Evolutionary conservation across 2,113 vertebrate genomes (phyloP).

Genomic region (Gymnogyps californianus): DNA sequence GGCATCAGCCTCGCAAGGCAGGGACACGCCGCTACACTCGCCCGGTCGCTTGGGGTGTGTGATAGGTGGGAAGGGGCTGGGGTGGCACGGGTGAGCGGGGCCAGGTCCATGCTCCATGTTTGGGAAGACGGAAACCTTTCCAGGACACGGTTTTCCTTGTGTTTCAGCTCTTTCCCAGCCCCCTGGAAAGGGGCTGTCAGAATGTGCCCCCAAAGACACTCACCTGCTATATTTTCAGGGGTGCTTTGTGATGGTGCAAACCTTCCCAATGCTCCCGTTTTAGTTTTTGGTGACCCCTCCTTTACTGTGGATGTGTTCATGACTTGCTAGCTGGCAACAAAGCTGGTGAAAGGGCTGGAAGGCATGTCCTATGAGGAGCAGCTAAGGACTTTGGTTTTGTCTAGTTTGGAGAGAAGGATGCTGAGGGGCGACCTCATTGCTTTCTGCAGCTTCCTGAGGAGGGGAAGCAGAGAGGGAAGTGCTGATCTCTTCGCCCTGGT

Average conservation of each 20-base stretch:
- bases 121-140: background rate
- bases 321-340: background rate
- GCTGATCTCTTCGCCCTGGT: too few relatives aligned
- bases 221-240: fast-evolving
- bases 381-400: background rate
- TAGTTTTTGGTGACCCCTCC: background rate
- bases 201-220: background rate
- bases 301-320: background rate
- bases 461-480: too few relatives aligned
- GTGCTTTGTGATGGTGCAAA: fast-evolving
- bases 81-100: fast-evolving
- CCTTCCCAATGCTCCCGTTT: background rate
- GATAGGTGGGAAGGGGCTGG: background rate
- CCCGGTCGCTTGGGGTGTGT: fast-evolving
- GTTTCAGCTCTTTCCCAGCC: background rate
- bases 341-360: background rate
- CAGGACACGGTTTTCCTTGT: background rate
- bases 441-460: background rate
- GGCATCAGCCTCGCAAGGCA: background rate
- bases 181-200: background rate
- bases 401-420: background rate
- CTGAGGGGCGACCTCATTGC: background rate
- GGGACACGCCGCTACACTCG: fast-evolving
- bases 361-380: background rate
- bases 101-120: fast-evolving